Evolutionary conservation across 2,113 vertebrate species (phyloP).

Genomic region (Oncorhynchus clarkii): DNA sequence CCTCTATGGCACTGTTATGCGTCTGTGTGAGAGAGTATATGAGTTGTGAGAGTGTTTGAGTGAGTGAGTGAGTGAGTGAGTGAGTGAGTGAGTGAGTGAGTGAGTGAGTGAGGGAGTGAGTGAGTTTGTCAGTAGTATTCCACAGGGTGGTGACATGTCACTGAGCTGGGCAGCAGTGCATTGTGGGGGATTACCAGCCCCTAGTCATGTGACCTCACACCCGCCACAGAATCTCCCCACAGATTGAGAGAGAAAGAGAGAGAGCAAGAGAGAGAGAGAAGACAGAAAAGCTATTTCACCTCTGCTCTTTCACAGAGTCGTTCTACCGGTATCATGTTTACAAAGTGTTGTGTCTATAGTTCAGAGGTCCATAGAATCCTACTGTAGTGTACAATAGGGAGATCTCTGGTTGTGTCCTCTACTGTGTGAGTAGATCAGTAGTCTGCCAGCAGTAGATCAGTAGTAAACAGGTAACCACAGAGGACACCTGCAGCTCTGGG

Average conservation of each 20-base stretch:
- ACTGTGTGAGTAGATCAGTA: background rate
- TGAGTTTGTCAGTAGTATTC: background rate
- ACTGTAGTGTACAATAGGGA: background rate
- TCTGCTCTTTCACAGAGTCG: background rate
- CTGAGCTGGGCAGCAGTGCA: conserved; percentile 23
- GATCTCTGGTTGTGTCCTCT: background rate
- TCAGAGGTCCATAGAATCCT: background rate
- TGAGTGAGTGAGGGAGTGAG: no score
- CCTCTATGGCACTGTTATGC: background rate
- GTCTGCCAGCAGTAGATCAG: background rate
- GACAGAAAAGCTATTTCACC: no score
- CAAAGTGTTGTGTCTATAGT: background rate
- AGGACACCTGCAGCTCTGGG: conserved; percentile 46
- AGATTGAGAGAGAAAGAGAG: background rate
- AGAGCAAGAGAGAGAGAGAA: background rate
- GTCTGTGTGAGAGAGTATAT: background rate
- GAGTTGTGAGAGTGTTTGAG: no score
- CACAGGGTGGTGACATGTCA: conserved; percentile 14
- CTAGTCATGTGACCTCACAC: conserved; percentile 64
- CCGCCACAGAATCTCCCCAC: conserved; percentile 45
- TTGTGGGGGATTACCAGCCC: conserved; percentile 54
- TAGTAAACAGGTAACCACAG: conserved; percentile 8
- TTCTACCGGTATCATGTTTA: background rate
- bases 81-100: no score
- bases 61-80: no score